Evolutionary conservation across 1,140 invertebrate genomes (phyloP).

Genomic region (Bombyx mandarina): DNA sequence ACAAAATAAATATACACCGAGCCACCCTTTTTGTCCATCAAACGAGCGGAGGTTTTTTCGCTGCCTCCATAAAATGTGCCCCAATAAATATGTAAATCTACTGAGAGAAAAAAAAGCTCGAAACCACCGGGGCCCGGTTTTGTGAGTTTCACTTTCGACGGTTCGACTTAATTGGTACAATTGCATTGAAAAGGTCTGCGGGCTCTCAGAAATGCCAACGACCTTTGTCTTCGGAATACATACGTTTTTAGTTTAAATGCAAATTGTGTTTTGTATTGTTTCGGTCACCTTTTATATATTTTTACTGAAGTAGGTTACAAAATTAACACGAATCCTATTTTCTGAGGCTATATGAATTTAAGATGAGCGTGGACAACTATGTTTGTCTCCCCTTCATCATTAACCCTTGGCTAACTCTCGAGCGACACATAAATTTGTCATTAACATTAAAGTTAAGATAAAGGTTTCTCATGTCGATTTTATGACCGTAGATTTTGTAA

Average conservation of each 20-base stretch:
- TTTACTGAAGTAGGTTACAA: neutral
- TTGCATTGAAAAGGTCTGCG: constrained; percentile 38
- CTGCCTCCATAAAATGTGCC: constrained; percentile 64
- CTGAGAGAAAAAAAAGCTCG: constrained; percentile 42
- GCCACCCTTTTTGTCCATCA: constrained; percentile 70
- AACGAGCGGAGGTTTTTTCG: constrained; percentile 61
- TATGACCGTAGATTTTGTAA: too few species aligned
- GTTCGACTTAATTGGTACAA: constrained; percentile 59
- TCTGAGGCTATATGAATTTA: too few species aligned
- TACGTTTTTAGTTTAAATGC: constrained; percentile 14
- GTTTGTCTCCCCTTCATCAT: constrained; percentile 18
- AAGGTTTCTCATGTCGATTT: neutral
- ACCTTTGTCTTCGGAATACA: constrained; percentile 27
- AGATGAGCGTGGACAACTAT: neutral
- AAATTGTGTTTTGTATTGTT: constrained; percentile 9
- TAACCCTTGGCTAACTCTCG: constrained; percentile 13
- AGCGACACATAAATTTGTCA: constrained; percentile 12
- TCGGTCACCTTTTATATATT: neutral
- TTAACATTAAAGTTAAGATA: constrained; percentile 18
- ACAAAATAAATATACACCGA: constrained; percentile 68
- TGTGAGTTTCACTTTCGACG: constrained; percentile 62
- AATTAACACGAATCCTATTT: too few species aligned
- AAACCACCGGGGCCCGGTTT: constrained; percentile 29
- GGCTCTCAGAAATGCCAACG: constrained; percentile 29
- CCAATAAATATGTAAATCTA: constrained; percentile 71